Base-by-base conservation (phyloP, 2,888 invertebrate genomes). In the Stramonita haemastoma region DNA sequence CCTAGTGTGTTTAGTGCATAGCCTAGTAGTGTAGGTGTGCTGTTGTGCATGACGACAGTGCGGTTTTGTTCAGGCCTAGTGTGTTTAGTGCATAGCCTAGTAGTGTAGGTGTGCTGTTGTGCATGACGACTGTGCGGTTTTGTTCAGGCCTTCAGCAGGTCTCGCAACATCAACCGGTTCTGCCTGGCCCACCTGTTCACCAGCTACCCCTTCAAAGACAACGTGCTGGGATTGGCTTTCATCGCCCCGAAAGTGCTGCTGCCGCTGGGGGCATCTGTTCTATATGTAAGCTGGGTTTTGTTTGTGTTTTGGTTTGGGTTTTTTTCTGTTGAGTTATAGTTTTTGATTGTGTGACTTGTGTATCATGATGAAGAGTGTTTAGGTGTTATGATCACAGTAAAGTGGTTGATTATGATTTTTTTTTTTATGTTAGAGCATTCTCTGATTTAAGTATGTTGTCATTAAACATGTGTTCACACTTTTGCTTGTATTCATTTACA, bases 221-320 rank as follows among this genome's bases (percentile, higher is more conserved):
- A 88, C 60, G 88, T 88, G 15, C 81, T 88, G 32, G 88, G 88
- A 1, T 46, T 88, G 66, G 88, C 88, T 15, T 88, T 88, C 60
- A 88, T 88, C 32, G 88, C 88, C 32, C 66, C 88, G n/a, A 88
- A 17, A 79, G 66, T 79, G 56, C 79, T 13, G 56, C 79, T n/a
- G 57, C 88, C 83, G 88, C 88, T 60, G 88, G 88, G 6, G 88
- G 88, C 29, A 88, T 88, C 81, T 88, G 88, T 36, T 88, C 88
- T 36, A n/a, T 81, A 26, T 1, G 88, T 88, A 81, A 77, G 81
- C 56, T 77, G 5, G 73, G n/a, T 22, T 26, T 22, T 8, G 8
- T 8, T 77, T 29, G 22, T 66, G 15, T 17, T 73, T 73, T 19
- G 8, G 22, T 0, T 73, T 26, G 0, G 19, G 73, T 29, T 77